These are phyloP conservation scores for Hecatera dysodea DNA, from an alignment of 2,888 invertebrate genomes.

Conservation along the genomic window DNA sequence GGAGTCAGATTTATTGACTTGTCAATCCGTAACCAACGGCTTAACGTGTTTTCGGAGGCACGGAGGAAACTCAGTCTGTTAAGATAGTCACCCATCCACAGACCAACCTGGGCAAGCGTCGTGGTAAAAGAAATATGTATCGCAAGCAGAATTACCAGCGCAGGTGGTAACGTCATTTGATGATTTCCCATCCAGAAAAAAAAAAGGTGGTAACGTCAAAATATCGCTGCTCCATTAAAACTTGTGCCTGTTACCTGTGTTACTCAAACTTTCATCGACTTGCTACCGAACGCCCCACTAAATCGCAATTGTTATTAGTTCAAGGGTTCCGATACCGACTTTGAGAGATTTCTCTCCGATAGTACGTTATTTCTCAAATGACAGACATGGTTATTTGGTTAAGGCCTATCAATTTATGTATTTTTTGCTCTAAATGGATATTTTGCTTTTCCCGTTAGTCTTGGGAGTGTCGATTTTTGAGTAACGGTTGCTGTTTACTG, in stretches of 20 bases:
- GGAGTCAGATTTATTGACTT: too few relatives aligned
- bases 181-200: too few relatives aligned
- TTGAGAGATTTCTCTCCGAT: slow-evolving; percentile 39
- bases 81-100: too few relatives aligned
- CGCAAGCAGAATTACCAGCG: not conserved
- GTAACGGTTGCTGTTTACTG: not conserved
- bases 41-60: too few relatives aligned
- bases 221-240: slow-evolving; percentile 34
- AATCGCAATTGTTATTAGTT: slow-evolving; percentile 76
- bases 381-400: slow-evolving; percentile 21
- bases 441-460: slow-evolving; percentile 1
- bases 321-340: slow-evolving; percentile 65
- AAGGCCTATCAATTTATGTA: slow-evolving; percentile 8
- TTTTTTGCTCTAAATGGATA: slow-evolving; percentile 10
- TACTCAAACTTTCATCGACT: slow-evolving; percentile 74
- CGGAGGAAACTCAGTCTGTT: too few relatives aligned
- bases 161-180: not conserved
- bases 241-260: slow-evolving; percentile 68
- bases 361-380: slow-evolving; percentile 33
- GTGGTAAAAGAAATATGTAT: slow-evolving; percentile 12
- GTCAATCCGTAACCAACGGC: too few relatives aligned
- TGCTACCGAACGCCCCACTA: slow-evolving; percentile 70
- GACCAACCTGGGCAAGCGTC: too few relatives aligned
- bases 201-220: slow-evolving; percentile 1
- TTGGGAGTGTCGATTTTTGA: not conserved